Evolutionary conservation across 2,888 invertebrate genomes (phyloP), one percentile per base, ranked within the genome.

Genomic region (Odontocolon sp.): DNA sequence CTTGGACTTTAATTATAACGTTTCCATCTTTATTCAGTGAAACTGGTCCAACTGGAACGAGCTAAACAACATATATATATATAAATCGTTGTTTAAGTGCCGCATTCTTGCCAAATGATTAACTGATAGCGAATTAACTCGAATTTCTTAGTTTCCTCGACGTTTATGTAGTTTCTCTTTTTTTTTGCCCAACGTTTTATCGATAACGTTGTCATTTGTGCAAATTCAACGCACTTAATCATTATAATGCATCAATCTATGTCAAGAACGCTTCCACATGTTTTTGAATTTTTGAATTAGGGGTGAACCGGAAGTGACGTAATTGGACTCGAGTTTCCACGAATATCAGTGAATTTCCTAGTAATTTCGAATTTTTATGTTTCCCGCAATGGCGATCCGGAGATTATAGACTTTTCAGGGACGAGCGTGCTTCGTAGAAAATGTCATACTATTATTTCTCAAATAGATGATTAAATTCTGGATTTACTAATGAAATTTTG

Each of bases 1-100:
- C 95, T 72, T 94, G 91, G 77, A 95, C 92, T 85, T 92, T 92
- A 23, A 95, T 92, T 9, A 91, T 86, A 72, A 95, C 92, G 83
- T 93, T 92, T 21, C 94, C 94, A 50, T 90, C 86, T 87, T 94
- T 94, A 83, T 93, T 91, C 69, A 91, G 64, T 33, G 85, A 86
- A 16, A 94, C 82, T n/a, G 92, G 91, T 8, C 87, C 85, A 66
- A 80, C 50, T 36, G 78, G 70, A 45, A 52, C 11, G 54, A 64
- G 23, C 84, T 85, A 54, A 5, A 83, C 74, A 59, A 68, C 57
- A 72, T n/a, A 47, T 16, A 38, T n/a, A n/a, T n/a, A n/a, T n/a
- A n/a, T n/a, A n/a, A n/a, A n/a, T n/a, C n/a, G n/a, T n/a, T n/a
- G n/a, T n/a, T n/a, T n/a, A n/a, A n/a, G n/a, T n/a, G n/a, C n/a